These are phyloP conservation scores for Acanthurus leucopareius DNA, from an alignment of 2,797 vertebrate genomes.

Conservation along the genomic window DNA sequence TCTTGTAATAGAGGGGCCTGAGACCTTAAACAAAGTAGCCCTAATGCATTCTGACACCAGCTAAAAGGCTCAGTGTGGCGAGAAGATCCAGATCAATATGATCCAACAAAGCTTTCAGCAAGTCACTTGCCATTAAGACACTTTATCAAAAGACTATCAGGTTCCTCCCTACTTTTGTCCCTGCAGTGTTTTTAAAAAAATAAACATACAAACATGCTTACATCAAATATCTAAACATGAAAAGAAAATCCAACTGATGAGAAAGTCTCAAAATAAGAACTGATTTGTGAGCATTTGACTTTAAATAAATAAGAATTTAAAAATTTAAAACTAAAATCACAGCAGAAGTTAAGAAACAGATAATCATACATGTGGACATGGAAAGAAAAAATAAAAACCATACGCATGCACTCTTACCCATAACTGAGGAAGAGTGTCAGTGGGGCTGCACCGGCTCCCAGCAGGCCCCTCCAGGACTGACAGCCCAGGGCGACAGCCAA, in stretches of 20 bases:
- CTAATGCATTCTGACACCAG: slow-evolving; percentile 67
- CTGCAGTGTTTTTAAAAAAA: neutral
- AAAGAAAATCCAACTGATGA: neutral
- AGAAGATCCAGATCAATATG: slow-evolving; percentile 73
- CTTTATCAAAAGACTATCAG: slow-evolving; percentile 45
- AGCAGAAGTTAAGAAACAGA: neutral
- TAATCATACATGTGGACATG: neutral
- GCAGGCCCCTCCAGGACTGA: slow-evolving; percentile 90
- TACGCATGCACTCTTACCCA: slow-evolving; percentile 75
- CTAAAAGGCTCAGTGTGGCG: slow-evolving; percentile 60
- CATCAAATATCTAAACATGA: neutral
- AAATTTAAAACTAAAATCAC: neutral
- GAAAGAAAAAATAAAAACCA: neutral
- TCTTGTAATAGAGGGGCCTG: slow-evolving; percentile 27
- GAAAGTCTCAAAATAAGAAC: neutral
- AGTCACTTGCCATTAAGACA: slow-evolving; percentile 60
- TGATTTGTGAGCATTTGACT: too few relatives aligned
- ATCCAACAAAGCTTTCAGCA: slow-evolving; percentile 60
- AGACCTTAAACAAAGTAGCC: slow-evolving; percentile 53
- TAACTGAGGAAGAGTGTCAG: slow-evolving; percentile 91
- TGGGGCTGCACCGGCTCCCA: slow-evolving; percentile 89
- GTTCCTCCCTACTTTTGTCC: slow-evolving; percentile 7
- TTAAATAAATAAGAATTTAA: neutral
- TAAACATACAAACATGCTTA: neutral
- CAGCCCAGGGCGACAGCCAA: slow-evolving; percentile 90